Conservation (phyloP, 2,113 vertebrate species). For the Pelmatolapia mariae region DNA sequence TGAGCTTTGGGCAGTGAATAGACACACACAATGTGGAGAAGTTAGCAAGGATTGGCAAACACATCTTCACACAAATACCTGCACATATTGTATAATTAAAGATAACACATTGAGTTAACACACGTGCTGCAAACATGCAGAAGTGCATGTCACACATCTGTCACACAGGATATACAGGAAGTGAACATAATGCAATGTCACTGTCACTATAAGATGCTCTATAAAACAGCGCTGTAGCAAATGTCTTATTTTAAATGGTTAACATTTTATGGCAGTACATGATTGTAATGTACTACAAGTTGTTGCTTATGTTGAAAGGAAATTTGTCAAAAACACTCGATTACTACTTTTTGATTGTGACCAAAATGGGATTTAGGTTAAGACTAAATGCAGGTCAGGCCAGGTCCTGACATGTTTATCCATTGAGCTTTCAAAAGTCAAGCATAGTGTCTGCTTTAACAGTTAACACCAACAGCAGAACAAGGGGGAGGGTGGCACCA, state of each 20-base stretch:
- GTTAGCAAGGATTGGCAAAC: not conserved
- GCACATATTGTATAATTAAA: not conserved
- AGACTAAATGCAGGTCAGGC: not conserved
- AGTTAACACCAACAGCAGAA: constrained; percentile 16
- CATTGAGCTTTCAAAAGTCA: not conserved
- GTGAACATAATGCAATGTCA: not conserved
- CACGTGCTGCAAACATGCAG: not conserved
- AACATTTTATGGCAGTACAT: not conserved
- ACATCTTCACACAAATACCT: not conserved
- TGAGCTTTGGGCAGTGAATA: not conserved
- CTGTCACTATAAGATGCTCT: not conserved
- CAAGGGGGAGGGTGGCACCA: not conserved
- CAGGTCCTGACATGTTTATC: not conserved
- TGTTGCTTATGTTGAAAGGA: not conserved
- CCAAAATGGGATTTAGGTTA: not conserved
- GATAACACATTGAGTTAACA: not conserved
- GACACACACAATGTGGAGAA: not conserved
- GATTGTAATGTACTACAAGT: not conserved
- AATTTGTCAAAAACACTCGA: accelerated
- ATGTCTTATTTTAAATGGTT: not conserved
- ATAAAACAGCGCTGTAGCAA: not conserved
- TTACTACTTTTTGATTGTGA: not conserved
- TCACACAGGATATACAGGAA: not conserved
- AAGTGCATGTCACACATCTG: not conserved
- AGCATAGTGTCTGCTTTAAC: not conserved